phyloP scores from a whole-genome alignment of 2,888 invertebrate species.

The Atherix ibis region DNA sequence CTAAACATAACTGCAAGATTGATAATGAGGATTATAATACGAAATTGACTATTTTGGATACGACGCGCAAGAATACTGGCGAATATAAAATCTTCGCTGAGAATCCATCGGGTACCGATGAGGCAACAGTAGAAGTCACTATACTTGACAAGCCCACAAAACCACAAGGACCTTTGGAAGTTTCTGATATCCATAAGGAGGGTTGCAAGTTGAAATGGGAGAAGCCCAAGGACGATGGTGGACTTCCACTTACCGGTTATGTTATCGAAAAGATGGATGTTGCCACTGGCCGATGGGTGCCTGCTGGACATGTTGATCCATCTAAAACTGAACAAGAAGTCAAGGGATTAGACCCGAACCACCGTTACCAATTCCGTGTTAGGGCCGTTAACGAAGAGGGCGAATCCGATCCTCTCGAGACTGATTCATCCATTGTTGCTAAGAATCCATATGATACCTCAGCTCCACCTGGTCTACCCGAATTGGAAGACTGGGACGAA shows the following conservation, averaged over 20 bases:
- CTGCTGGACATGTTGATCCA: conserved; percentile 69
- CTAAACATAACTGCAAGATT: conserved; percentile 52
- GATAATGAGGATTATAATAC: conserved; percentile 88
- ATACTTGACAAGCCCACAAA: conserved; percentile 47
- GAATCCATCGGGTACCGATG: conserved; percentile 86
- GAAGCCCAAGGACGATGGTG: conserved; percentile 92
- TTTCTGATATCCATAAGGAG: conserved; percentile 80
- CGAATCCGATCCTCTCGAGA: conserved; percentile 86
- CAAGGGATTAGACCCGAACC: conserved; percentile 77
- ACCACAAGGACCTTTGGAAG: conserved; percentile 76
- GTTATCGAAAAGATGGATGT: conserved; percentile 90
- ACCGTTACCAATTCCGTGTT: conserved; percentile 95
- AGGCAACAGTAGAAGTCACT: conserved; percentile 83
- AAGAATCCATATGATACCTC: conserved; percentile 95
- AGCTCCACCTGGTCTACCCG: conserved; percentile 77
- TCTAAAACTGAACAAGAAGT: conserved; percentile 69
- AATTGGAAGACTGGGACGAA: conserved; percentile 81
- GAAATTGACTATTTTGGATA: conserved; percentile 62
- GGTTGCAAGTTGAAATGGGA: conserved; percentile 89
- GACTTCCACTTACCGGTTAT: conserved; percentile 77
- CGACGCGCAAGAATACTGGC: conserved; percentile 74
- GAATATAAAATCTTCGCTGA: conserved; percentile 81
- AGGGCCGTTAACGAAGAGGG: conserved; percentile 95
- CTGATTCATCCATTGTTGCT: conserved; percentile 74
- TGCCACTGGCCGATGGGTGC: conserved; percentile 73